Percentiles rank a stretch among this genome's conserved stretches.
phyloP scores from a whole-genome alignment of 1,140 invertebrate genomes.

The Vollenhovia emeryi region DNA sequence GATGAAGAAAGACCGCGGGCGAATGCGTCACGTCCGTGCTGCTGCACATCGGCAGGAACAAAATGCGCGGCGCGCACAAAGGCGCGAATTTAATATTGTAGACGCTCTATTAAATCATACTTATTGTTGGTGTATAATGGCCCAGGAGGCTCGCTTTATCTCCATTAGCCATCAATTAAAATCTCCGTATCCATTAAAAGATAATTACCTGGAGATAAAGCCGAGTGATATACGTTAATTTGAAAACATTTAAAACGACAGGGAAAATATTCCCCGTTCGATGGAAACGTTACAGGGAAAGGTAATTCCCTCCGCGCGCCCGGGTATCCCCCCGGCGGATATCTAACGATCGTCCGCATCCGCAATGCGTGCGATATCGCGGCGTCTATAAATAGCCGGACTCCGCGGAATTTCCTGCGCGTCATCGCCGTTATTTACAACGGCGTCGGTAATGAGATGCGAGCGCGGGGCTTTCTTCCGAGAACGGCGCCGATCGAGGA shows the following conservation, averaged over 20 bases:
- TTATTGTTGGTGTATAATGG: not conserved
- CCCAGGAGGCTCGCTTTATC: not conserved
- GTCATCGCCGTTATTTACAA: conserved; percentile 72
- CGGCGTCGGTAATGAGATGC: conserved; percentile 63
- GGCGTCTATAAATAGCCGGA: conserved; percentile 69
- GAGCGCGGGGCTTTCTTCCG: conserved; percentile 69
- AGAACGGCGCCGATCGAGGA: conserved; percentile 45
- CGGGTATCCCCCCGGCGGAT: conserved; percentile 17
- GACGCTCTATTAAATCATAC: not conserved
- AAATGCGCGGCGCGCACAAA: not conserved
- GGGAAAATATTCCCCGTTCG: not conserved
- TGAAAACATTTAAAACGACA: not conserved
- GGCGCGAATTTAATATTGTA: conserved; percentile 5
- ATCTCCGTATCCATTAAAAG: not conserved
- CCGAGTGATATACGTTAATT: not conserved
- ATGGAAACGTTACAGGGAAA: not conserved
- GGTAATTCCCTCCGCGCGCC: not conserved
- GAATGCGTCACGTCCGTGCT: not conserved
- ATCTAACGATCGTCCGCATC: conserved; percentile 47
- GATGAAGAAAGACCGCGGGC: not conserved
- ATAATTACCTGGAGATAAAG: not conserved
- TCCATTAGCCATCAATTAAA: not conserved
- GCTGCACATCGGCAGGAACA: not conserved
- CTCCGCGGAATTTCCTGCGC: conserved; percentile 70
- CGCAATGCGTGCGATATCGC: conserved; percentile 63